Conservation (phyloP, 2,113 vertebrate species). For the Prunella fulvescens region DNA sequence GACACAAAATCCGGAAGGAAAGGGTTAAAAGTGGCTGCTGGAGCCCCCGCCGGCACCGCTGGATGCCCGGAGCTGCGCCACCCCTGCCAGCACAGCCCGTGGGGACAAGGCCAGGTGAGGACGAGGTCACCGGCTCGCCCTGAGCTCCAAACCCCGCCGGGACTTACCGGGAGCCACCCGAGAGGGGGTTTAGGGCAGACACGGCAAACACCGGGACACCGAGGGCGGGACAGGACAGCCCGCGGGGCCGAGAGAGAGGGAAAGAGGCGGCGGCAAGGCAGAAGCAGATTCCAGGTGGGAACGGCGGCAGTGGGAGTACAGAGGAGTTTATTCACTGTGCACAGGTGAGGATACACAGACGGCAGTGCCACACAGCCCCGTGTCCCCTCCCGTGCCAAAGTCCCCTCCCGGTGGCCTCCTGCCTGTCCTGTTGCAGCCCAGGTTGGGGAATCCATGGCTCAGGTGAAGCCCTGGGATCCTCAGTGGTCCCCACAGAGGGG, state of each 20-base stretch:
- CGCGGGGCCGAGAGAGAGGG: neutral
- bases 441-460: rapidly evolving
- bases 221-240: neutral
- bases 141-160: neutral
- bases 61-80: neutral
- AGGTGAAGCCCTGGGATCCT: neutral
- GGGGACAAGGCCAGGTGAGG: neutral
- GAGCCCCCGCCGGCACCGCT: neutral
- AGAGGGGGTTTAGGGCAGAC: neutral
- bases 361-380: rapidly evolving
- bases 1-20: neutral
- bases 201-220: neutral
- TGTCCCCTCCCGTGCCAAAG: neutral
- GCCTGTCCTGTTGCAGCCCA: neutral
- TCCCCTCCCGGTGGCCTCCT: neutral
- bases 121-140: rapidly evolving
- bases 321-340: neutral
- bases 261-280: neutral
- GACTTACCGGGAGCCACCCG: neutral
- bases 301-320: neutral
- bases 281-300: conserved; percentile 35
- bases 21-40: rapidly evolving
- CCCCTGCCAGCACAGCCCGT: rapidly evolving
- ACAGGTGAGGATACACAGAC: neutral
- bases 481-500: rapidly evolving